Base-by-base conservation (phyloP, 2,888 invertebrate genomes). In the Drosophila phalerata region DNA sequence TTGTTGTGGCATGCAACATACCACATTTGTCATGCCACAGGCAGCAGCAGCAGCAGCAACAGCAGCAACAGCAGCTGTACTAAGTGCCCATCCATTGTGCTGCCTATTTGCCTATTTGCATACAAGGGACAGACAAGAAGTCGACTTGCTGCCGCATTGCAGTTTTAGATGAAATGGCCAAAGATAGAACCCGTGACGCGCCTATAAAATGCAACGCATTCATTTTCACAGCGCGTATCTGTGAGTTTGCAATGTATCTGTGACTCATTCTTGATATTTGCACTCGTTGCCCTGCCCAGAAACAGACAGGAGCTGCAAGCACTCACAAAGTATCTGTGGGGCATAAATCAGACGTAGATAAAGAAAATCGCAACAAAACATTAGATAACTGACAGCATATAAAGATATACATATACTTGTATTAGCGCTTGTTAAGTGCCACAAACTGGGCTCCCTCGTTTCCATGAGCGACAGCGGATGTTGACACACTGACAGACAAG, bases 111-210 rank as follows among this genome's bases (percentile, higher is more conserved):
- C 68, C 48, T 53, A 79, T 79, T 78, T 80, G 73, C 76, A 79
- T 77, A 61, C 51, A 30, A 25, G 13, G 32, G 25, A 25, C 13
- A 42, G 37, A 37, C 25, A 56, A 38, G n/a, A 37, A 37, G 2
- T 3, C 45, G 17, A 10, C 28, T 47, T 17, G 30, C 28, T 61
- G 79, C n/a, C 75, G 83, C 88, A 83, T 40, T 83, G 83, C 83
- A 85, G 88, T 64, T 57, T 84, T 70, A 85, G 88, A 87, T 87
- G 73, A 63, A 82, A 71, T 77, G 69, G 69, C 66, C 63, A 11
- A 15, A 73, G 88, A 82, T 82, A 87, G 72, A 32, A 37, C 17
- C 30, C 25, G 73, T 48, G 45, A 69, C 58, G 62, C 56, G 62
- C 51, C 69, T 45, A 72, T 65, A 61, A 73, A 73, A 58, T 61